Conservation (phyloP, 2,797 vertebrate species). For the Amblyopsis hoosieri region DNA sequence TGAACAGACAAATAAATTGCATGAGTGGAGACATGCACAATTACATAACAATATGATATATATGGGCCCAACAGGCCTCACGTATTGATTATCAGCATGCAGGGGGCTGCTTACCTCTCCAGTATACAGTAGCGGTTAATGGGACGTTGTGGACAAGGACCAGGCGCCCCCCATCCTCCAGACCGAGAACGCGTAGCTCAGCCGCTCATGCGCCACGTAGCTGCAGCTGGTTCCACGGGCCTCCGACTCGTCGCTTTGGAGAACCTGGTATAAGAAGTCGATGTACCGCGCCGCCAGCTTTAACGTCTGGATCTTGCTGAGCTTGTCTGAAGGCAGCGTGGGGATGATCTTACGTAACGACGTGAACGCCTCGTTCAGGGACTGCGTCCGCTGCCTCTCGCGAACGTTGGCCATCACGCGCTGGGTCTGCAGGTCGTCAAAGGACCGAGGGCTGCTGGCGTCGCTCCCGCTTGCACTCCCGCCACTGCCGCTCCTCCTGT, state of each 20-base stretch:
- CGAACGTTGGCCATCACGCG: constrained; percentile 97
- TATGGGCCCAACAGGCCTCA: background rate
- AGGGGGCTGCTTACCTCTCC: constrained; percentile 53
- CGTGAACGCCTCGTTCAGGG: constrained; percentile 95
- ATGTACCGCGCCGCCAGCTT: constrained; percentile 96
- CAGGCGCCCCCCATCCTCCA: constrained; percentile 98
- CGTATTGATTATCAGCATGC: constrained; percentile 1
- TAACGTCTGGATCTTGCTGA: constrained; percentile 98
- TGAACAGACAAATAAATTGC: constrained; percentile 20
- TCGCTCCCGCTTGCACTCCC: constrained; percentile 80
- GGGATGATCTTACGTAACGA: constrained; percentile 96
- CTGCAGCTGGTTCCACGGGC: constrained; percentile 95
- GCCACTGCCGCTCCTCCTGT: constrained; percentile 81
- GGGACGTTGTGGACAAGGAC: constrained; percentile 92
- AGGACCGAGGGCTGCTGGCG: constrained; percentile 81
- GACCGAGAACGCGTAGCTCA: constrained; percentile 98
- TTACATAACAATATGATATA: background rate
- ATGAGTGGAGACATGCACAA: background rate
- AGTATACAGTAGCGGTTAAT: constrained; percentile 73
- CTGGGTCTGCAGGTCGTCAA: constrained; percentile 94
- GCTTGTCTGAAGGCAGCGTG: constrained; percentile 96
- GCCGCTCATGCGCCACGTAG: constrained; percentile 96
- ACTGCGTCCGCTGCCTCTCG: constrained; percentile 95
- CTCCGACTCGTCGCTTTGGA: constrained; percentile 97
- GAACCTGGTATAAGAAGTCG: constrained; percentile 96